Evolutionary conservation across 2,113 vertebrate genomes (phyloP).

Genomic region (Pseudopodoces humilis): DNA sequence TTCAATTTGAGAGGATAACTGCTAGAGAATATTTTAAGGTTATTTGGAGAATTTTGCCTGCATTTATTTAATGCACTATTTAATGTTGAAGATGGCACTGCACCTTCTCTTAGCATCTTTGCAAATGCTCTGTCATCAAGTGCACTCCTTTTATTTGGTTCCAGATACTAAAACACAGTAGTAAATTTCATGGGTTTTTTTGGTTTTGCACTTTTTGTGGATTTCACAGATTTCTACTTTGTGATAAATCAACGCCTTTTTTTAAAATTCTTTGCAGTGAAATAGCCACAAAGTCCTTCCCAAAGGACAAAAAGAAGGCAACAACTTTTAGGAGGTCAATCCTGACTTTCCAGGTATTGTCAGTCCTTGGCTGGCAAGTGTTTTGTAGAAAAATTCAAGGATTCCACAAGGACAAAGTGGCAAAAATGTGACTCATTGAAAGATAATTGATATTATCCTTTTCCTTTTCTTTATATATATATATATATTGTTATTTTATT

Average conservation of each 20-base stretch:
- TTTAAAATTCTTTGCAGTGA: not conserved
- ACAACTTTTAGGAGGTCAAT: not conserved
- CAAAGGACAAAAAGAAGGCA: not conserved
- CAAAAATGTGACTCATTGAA: not conserved
- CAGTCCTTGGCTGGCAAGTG: accelerated
- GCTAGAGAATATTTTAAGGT: not conserved
- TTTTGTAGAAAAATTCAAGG: not conserved
- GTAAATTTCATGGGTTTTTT: not conserved
- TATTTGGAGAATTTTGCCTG: not conserved
- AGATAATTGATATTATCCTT: not conserved
- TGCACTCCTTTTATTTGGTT: not conserved
- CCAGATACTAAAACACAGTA: not conserved
- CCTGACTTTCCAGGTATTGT: not conserved
- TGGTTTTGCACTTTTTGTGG: not conserved
- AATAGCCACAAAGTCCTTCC: not conserved
- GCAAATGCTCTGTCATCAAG: not conserved
- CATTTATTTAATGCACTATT: not conserved
- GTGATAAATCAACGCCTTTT: not conserved
- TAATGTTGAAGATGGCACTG: not conserved
- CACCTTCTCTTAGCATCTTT: not conserved
- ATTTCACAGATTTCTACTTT: not conserved
- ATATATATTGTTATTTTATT: too few relatives aligned
- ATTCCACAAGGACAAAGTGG: not conserved
- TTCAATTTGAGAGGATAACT: not conserved
- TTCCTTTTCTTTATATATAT: not conserved